These are phyloP conservation scores for Carduelis carduelis DNA, from an alignment of 2,797 vertebrate species.

Conservation along the genomic window DNA sequence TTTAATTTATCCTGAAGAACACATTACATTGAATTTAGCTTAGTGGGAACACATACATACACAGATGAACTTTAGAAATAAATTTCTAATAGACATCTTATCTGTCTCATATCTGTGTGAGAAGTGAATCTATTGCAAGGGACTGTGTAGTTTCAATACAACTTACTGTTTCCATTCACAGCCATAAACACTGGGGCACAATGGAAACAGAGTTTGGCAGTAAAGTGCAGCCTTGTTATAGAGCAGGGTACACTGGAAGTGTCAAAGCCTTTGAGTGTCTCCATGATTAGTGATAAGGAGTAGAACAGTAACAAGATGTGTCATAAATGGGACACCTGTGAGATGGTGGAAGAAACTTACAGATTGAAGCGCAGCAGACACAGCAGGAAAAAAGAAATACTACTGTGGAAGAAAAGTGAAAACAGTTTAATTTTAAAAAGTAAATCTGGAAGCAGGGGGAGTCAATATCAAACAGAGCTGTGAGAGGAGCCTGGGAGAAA, in stretches of 20 bases:
- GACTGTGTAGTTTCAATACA: neutral
- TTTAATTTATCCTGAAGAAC: neutral
- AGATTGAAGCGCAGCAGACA: neutral
- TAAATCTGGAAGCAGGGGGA: neutral
- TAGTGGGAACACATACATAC: neutral
- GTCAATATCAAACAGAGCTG: neutral
- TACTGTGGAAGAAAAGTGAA: neutral
- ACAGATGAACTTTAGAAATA: neutral
- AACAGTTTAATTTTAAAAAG: neutral
- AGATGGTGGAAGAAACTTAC: neutral
- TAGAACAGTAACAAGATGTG: neutral
- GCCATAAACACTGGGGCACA: neutral
- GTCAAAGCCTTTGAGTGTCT: neutral
- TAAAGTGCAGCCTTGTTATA: neutral
- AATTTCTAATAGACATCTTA: neutral
- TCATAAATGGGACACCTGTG: neutral
- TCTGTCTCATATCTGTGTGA: neutral
- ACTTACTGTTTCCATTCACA: neutral
- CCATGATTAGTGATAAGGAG: neutral
- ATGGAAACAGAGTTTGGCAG: neutral
- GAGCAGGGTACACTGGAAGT: neutral
- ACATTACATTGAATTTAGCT: neutral
- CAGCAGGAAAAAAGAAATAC: neutral
- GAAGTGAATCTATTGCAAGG: neutral
- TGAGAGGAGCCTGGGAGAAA: neutral